Conservation (phyloP, 2,888 invertebrate genomes). For the Barypeithes pellucidus region DNA sequence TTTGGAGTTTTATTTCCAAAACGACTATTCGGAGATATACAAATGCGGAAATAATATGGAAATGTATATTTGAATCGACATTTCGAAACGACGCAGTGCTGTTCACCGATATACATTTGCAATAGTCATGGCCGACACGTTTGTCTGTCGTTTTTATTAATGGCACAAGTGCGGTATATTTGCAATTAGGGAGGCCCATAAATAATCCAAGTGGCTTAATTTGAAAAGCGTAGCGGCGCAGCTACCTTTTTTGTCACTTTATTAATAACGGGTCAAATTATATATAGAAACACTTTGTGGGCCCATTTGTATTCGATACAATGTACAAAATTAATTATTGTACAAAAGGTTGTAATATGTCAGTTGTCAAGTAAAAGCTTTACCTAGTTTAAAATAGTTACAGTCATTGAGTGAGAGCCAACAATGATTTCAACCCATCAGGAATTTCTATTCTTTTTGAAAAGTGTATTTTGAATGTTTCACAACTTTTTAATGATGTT, state of each 20-base stretch:
- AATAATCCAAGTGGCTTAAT: constrained; percentile 41
- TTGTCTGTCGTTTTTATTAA: constrained; percentile 47
- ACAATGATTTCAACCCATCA: no score
- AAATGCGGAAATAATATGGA: constrained; percentile 67
- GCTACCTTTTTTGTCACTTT: constrained; percentile 26
- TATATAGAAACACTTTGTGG: not conserved
- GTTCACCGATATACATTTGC: constrained; percentile 25
- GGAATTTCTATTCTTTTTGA: no score
- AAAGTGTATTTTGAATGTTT: no score
- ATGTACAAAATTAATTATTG: no score
- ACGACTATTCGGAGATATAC: constrained; percentile 22
- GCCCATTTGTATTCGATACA: not conserved
- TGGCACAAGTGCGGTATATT: constrained; percentile 42
- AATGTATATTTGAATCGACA: constrained; percentile 65
- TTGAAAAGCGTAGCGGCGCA: constrained; percentile 24
- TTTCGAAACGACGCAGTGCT: constrained; percentile 46
- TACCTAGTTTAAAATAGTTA: no score
- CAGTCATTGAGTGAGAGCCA: no score
- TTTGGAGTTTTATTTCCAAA: constrained; percentile 28
- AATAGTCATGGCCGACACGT: constrained; percentile 26
- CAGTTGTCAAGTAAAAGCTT: no score
- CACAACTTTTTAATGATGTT: no score
- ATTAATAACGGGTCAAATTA: constrained; percentile 17
- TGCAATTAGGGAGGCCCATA: constrained; percentile 41
- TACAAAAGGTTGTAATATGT: no score